These are phyloP conservation scores for Rhynchomys soricoides DNA, from an alignment of 2,113 vertebrate genomes.

Conservation along the genomic window DNA sequence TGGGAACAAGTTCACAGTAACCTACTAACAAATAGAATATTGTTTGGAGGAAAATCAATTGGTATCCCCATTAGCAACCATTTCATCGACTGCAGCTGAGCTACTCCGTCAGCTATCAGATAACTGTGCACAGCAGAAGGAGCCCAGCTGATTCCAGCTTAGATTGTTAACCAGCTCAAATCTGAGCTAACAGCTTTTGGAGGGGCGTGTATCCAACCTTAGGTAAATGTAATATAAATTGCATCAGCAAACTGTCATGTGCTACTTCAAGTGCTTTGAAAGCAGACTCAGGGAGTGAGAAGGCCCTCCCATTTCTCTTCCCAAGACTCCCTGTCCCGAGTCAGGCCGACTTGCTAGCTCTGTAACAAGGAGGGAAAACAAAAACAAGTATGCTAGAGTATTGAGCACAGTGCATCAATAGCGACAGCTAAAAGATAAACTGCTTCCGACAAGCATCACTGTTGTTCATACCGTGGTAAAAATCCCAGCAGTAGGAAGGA, in stretches of 20 bases:
- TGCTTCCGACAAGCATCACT: background rate
- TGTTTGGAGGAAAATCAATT: background rate
- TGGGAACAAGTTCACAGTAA: background rate
- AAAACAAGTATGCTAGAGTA: background rate
- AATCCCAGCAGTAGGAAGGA: background rate
- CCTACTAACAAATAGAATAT: background rate
- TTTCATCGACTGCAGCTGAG: background rate
- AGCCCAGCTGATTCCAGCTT: background rate
- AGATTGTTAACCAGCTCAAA: background rate
- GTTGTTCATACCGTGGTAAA: background rate
- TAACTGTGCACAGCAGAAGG: background rate
- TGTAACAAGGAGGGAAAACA: background rate
- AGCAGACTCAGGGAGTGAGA: background rate
- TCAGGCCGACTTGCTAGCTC: background rate
- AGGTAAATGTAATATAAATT: background rate
- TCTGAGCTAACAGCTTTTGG: background rate
- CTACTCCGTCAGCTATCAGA: background rate
- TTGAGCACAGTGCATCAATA: background rate
- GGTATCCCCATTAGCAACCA: background rate
- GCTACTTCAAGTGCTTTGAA: background rate
- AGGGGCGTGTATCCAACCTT: background rate
- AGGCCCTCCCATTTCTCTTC: background rate
- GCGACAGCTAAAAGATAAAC: background rate
- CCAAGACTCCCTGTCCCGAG: background rate
- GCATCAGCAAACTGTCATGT: background rate